A percentile compares a stretch with the other conserved stretches of the same genome.
These are phyloP conservation scores for Leptinotarsa undecemlineata DNA, from an alignment of 1,140 invertebrate species.

Conservation along the genomic window DNA sequence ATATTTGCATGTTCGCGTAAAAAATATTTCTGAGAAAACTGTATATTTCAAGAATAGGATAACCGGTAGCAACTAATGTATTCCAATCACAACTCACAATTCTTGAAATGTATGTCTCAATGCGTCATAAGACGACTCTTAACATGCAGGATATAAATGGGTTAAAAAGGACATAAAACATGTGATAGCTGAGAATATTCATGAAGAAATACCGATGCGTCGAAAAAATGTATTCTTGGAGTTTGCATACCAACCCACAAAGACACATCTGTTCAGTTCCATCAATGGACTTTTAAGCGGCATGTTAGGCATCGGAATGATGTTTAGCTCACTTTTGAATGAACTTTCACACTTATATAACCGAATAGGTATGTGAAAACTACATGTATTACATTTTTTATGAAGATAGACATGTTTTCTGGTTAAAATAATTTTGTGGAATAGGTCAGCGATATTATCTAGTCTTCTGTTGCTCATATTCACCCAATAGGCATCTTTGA, in stretches of 20 bases:
- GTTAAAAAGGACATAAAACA: conserved; percentile 18
- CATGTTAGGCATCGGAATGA: too few relatives aligned
- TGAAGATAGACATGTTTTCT: too few relatives aligned
- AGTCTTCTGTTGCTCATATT: too few relatives aligned
- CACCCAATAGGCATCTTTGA: too few relatives aligned
- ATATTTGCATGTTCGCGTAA: neutral
- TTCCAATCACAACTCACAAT: conserved; percentile 18
- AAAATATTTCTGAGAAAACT: conserved; percentile 1
- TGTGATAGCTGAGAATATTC: conserved; percentile 10
- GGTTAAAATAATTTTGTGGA: too few relatives aligned
- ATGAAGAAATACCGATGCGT: neutral
- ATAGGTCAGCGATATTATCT: too few relatives aligned
- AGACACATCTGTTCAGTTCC: too few relatives aligned
- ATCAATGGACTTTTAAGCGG: too few relatives aligned
- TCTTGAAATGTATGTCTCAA: conserved; percentile 15
- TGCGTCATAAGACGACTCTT: conserved; percentile 12
- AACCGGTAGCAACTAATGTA: conserved; percentile 9
- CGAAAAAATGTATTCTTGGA: neutral
- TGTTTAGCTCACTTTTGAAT: too few relatives aligned
- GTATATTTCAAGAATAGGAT: conserved; percentile 4
- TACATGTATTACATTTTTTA: too few relatives aligned
- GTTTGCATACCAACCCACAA: neutral
- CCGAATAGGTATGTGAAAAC: too few relatives aligned
- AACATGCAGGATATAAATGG: conserved; percentile 17
- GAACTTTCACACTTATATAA: too few relatives aligned